Evolutionary conservation across 2,888 invertebrate genomes (phyloP), one percentile per base, ranked within the genome.

Genomic region (Trissoscelio sp.): DNA sequence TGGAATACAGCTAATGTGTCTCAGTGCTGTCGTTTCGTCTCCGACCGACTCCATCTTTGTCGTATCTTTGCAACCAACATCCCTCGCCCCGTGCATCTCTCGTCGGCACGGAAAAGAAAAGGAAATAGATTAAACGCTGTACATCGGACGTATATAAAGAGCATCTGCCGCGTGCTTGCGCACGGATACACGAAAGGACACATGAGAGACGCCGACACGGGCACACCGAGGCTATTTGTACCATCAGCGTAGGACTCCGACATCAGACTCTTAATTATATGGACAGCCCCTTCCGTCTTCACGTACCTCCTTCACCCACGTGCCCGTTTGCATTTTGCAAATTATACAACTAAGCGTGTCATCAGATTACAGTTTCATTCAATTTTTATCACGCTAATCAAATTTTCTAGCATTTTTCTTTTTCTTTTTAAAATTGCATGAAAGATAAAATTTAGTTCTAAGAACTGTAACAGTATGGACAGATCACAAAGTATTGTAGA

Each of bases 1-100:
- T 87, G 90, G 90, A 91, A 91, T 91, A 90, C 87, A 86, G 87
- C 83, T 83, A 86, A 86, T 86, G 87, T 86, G 86, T 87, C 86
- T 86, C 85, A 82, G 82, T 81, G 82, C 82, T 83, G 85, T 83
- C 86, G 83, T 85, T 84, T 85, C 84, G 81, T 84, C 84, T 83
- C 81, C 79, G 81, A 62, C 74, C 66, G 72, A 75, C 80, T 74
- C 74, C 74, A 67, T 75, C 72, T 67, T 78, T 77, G 78, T 80
- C 82, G 74, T 72, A 69, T 72, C 55, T 66, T 70, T 64, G 77
- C 69, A 39, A 44, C 42, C 12, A 20, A 6, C 53, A 62, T 48
- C 66, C 73, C 64, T 51, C 55, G 53, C 67, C 66, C 75, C 57
- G 57, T 77, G 55, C 64, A 53, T 66, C 72, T 72, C 62, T 44